Conservation (phyloP, 2,797 vertebrate genomes). For the Phrynocephalus guinanensis region DNA sequence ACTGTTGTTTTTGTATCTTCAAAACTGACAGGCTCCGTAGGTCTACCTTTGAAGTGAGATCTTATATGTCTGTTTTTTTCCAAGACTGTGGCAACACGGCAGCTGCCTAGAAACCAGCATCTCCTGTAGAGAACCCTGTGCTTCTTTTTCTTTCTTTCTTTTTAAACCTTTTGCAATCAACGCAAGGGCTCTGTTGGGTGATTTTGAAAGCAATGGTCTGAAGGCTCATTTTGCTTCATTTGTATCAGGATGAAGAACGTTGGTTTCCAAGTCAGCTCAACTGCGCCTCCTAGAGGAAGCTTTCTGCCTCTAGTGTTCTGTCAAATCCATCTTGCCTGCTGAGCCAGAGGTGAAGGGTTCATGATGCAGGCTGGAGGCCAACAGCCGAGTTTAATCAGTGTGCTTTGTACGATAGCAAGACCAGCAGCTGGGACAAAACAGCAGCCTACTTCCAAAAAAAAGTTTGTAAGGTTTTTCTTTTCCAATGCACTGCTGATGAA, state of each 20-base stretch:
- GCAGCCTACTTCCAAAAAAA: background rate
- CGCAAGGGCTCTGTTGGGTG: background rate
- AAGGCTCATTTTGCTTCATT: background rate
- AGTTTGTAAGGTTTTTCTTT: no score
- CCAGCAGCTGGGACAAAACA: background rate
- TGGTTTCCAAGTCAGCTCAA: slow-evolving; percentile 60
- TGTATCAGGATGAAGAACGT: background rate
- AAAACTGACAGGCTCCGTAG: background rate
- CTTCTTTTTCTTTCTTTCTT: slow-evolving; percentile 10
- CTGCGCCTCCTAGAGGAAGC: slow-evolving; percentile 70
- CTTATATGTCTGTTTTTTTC: background rate
- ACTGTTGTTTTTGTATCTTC: slow-evolving; percentile 1
- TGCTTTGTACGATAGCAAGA: background rate
- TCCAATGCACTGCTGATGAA: background rate
- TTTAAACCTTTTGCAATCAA: slow-evolving; percentile 20
- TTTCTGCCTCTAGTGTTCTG: accelerated
- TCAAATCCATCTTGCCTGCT: background rate
- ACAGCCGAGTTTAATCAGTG: slow-evolving; percentile 20
- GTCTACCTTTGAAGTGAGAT: background rate
- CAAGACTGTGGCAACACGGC: background rate
- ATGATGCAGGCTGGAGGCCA: background rate
- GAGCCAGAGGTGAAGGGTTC: slow-evolving; percentile 1
- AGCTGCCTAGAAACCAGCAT: slow-evolving; percentile 21
- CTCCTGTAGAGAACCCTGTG: background rate
- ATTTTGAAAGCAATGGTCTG: slow-evolving; percentile 35